Evolutionary conservation across 2,888 invertebrate species (phyloP).

Genomic region (Seladonia tumulorum): DNA sequence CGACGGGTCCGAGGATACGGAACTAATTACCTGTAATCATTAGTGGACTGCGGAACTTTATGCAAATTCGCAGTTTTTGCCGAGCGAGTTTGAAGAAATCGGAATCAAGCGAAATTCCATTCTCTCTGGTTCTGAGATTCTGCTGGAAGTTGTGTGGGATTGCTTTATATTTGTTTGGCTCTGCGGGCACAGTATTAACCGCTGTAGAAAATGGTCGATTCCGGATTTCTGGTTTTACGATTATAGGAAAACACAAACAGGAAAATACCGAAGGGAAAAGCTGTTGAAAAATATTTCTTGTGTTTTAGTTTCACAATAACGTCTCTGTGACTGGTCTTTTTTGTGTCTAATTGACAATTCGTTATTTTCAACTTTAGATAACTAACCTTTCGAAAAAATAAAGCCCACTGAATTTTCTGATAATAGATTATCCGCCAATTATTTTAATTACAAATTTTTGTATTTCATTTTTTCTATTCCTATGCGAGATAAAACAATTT

Average conservation of each 20-base stretch:
- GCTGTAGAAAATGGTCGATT: not conserved
- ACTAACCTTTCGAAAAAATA: too few relatives aligned
- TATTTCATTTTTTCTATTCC: too few relatives aligned
- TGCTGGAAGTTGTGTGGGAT: not conserved
- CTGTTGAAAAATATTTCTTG: not conserved
- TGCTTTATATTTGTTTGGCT: not conserved
- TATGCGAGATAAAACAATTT: too few relatives aligned
- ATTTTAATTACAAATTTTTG: too few relatives aligned
- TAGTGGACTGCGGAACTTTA: not conserved
- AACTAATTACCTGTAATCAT: conserved; percentile 11
- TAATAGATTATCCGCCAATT: too few relatives aligned
- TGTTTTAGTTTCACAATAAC: not conserved
- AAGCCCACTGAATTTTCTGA: too few relatives aligned
- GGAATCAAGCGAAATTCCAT: not conserved
- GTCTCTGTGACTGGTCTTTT: too few relatives aligned
- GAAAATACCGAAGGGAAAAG: not conserved
- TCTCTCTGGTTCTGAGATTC: not conserved
- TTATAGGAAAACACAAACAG: not conserved
- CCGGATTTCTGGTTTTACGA: not conserved
- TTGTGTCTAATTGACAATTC: too few relatives aligned
- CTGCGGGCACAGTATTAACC: not conserved
- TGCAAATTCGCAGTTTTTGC: not conserved
- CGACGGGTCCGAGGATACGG: not conserved
- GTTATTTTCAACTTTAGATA: too few relatives aligned
- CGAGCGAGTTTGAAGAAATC: not conserved